phyloP scores from a whole-genome alignment of 2,113 vertebrate species.

The Emydocephalus ijimae region DNA sequence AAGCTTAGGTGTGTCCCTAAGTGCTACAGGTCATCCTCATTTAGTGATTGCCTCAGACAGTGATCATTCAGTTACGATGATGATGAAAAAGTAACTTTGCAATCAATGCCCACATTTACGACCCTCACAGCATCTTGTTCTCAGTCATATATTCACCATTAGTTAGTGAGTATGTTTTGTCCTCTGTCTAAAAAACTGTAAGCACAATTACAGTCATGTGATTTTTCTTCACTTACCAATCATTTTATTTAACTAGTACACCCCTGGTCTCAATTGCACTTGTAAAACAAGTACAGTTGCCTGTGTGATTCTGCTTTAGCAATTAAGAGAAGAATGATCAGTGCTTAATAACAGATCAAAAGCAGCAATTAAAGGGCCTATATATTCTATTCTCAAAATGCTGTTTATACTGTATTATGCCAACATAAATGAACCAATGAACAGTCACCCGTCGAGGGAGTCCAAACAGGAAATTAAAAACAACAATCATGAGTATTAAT shows the following conservation, averaged over 20 bases:
- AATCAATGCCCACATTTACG: not conserved
- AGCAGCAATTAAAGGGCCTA: not conserved
- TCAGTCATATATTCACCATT: not conserved
- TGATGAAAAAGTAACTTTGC: not conserved
- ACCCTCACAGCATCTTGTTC: not conserved
- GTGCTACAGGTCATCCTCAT: not conserved
- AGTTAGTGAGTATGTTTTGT: not conserved
- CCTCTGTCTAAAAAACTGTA: not conserved
- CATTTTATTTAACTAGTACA: not conserved
- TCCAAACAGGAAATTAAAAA: not conserved
- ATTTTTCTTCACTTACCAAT: not conserved
- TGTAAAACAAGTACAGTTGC: not conserved
- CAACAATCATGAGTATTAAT: not conserved
- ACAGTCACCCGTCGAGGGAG: not conserved
- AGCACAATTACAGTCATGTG: not conserved
- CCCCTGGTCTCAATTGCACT: not conserved
- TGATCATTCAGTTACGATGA: not conserved
- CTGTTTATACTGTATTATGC: not conserved
- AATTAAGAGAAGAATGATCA: not conserved
- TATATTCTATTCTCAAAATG: not conserved
- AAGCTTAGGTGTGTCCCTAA: not conserved
- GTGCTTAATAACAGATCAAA: not conserved
- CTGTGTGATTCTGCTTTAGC: not conserved
- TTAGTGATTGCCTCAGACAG: not conserved
- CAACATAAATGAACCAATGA: not conserved